phyloP scores from a whole-genome alignment of 2,888 invertebrate species.

The Melanchra persicariae region DNA sequence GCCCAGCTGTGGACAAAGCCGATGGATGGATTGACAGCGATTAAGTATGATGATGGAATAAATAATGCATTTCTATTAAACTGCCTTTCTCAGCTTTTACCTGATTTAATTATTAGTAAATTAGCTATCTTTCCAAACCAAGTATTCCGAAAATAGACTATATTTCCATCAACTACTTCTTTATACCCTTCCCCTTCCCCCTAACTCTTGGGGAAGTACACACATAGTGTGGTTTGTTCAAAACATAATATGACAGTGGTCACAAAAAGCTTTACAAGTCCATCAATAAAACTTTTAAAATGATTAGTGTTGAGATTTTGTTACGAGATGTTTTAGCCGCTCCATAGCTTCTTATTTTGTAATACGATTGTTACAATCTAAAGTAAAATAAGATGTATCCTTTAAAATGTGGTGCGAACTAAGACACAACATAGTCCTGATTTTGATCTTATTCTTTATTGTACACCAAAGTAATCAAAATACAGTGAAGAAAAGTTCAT shows the following conservation, averaged over 20 bases:
- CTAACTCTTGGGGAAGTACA: not conserved
- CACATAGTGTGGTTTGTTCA: not conserved
- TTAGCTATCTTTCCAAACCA: not conserved
- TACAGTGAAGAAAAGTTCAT: no score
- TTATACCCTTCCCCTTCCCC: not conserved
- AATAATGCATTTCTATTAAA: slow-evolving; percentile 36
- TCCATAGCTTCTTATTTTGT: slow-evolving; percentile 54
- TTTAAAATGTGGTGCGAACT: slow-evolving; percentile 44
- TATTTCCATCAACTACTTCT: not conserved
- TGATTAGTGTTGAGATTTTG: slow-evolving; percentile 48
- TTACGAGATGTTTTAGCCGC: slow-evolving; percentile 51
- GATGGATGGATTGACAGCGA: not conserved
- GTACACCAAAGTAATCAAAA: no score
- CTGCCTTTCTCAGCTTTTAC: slow-evolving; percentile 19
- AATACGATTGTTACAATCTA: slow-evolving; percentile 21
- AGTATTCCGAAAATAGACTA: not conserved
- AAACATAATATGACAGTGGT: slow-evolving; percentile 12
- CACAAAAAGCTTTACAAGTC: slow-evolving; percentile 37
- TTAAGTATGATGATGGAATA: not conserved
- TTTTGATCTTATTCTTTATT: no score
- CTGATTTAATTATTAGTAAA: not conserved
- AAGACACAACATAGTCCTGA: slow-evolving; percentile 25
- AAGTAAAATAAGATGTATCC: slow-evolving; percentile 1
- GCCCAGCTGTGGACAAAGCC: not conserved
- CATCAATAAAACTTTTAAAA: slow-evolving; percentile 4